A percentile compares a stretch with the other conserved stretches of the same genome.
Evolutionary conservation across 1,140 invertebrate species (phyloP).

Genomic region (Mesaphorura yosii): DNA sequence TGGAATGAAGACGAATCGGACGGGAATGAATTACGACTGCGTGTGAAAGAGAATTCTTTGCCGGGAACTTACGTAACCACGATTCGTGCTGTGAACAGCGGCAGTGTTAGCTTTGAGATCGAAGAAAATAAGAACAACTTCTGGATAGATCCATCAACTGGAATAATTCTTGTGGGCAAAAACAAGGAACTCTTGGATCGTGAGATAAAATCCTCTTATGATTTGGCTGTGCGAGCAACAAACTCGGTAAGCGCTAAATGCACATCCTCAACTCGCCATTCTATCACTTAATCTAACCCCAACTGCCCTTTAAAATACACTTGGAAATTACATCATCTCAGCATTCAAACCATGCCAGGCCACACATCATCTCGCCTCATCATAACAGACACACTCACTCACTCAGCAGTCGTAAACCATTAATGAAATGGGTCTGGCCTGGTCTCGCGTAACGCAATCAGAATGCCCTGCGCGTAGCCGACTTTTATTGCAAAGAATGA

Average conservation of each 20-base stretch:
- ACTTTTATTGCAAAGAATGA: too few species aligned
- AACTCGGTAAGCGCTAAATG: conserved; percentile 57
- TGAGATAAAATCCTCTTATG: conserved; percentile 62
- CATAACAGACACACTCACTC: too few species aligned
- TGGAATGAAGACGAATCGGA: conserved; percentile 12
- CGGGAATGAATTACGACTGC: conserved; percentile 61
- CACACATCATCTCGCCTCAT: too few species aligned
- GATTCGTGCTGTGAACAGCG: conserved; percentile 62
- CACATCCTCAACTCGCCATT: not conserved
- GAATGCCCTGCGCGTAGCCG: too few species aligned
- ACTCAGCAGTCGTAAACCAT: too few species aligned
- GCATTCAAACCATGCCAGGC: too few species aligned
- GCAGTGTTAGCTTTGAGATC: conserved; percentile 70
- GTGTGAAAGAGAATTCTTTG: conserved; percentile 65
- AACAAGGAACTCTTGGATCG: conserved; percentile 64
- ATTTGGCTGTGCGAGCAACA: conserved; percentile 67
- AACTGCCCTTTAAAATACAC: too few species aligned
- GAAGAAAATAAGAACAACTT: conserved; percentile 64
- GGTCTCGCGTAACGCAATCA: too few species aligned
- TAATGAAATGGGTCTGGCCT: too few species aligned
- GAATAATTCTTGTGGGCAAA: conserved; percentile 49
- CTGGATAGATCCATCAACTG: conserved; percentile 71
- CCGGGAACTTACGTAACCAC: conserved; percentile 63
- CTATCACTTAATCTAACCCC: too few species aligned
- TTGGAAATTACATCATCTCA: too few species aligned